Conservation (phyloP, 2,888 invertebrate genomes). For the Rotaria macrura region DNA sequence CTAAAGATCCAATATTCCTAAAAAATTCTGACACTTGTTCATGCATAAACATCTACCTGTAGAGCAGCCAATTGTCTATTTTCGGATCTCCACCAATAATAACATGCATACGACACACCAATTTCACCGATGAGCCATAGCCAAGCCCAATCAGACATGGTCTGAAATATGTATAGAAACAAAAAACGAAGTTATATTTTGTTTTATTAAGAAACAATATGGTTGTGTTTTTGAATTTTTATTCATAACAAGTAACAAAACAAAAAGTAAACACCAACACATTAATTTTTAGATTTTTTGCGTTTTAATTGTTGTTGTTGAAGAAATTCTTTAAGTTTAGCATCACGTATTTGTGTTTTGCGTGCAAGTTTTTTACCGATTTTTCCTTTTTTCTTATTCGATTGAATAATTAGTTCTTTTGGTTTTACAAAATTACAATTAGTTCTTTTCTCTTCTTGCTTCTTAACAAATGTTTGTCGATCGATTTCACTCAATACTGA, state of each 20-base stretch:
- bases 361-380: background rate
- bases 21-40: too few species aligned
- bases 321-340: conserved; percentile 7
- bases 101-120: background rate
- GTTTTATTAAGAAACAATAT: background rate
- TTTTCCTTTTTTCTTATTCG: background rate
- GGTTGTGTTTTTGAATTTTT: background rate
- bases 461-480: background rate
- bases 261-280: background rate
- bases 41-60: background rate
- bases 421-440: background rate
- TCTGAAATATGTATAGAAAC: background rate
- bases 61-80: background rate
- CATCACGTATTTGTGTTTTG: background rate
- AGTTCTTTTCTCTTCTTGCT: background rate
- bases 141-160: conserved; percentile 10
- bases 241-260: background rate
- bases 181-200: background rate
- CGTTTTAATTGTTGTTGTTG: background rate
- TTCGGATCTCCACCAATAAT: background rate
- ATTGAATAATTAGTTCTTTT: background rate
- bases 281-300: background rate
- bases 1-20: too few species aligned
- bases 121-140: background rate
- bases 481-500: background rate